Conservation (phyloP, 2,113 vertebrate genomes). For the Terrapene triunguis region DNA sequence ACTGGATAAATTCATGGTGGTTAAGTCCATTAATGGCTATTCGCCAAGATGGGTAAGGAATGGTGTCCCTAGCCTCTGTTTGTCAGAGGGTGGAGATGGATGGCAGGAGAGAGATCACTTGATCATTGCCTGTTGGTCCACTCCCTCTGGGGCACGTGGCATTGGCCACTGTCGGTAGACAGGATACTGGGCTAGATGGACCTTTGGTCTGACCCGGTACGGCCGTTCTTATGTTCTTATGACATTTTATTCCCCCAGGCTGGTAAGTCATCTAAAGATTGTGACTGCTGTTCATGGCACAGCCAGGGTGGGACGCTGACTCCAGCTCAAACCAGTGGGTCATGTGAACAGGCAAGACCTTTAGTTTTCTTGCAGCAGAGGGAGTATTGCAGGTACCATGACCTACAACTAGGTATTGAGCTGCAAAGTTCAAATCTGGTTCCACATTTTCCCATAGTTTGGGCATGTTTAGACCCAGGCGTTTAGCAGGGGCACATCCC, state of each 20-base stretch:
- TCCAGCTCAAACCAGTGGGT: not conserved
- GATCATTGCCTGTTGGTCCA: too few relatives aligned
- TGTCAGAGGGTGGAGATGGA: too few relatives aligned
- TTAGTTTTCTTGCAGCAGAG: not conserved
- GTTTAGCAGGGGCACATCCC: not conserved
- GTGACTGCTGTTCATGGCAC: not conserved
- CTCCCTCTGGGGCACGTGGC: too few relatives aligned
- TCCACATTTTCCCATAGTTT: not conserved
- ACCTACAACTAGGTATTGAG: not conserved
- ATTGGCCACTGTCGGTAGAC: too few relatives aligned
- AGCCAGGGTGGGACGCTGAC: not conserved
- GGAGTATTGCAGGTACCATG: not conserved
- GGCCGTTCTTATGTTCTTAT: too few relatives aligned
- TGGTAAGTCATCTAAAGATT: not conserved
- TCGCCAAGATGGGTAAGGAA: too few relatives aligned
- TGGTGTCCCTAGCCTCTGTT: too few relatives aligned
- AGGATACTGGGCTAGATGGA: too few relatives aligned
- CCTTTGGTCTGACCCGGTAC: too few relatives aligned
- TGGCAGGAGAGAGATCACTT: too few relatives aligned
- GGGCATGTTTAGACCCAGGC: not conserved
- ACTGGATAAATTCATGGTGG: too few relatives aligned
- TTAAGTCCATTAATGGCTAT: too few relatives aligned
- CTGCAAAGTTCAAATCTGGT: not conserved
- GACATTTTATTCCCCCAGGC: not conserved
- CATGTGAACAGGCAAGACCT: rapidly evolving